Conservation (phyloP, 2,888 invertebrate species). For the Ditula angustiorana region DNA sequence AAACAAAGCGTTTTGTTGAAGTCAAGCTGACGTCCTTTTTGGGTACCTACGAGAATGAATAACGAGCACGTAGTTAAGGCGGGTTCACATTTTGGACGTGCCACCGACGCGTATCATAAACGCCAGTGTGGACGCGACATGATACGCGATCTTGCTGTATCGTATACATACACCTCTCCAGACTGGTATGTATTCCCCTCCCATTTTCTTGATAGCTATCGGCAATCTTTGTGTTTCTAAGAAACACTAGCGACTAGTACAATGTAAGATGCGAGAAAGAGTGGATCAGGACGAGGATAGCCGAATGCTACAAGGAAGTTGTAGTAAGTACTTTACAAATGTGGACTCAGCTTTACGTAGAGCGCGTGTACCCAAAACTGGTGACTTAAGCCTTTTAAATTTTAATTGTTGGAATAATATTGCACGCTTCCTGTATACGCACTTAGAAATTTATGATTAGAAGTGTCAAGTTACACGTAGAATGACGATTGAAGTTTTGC, state of each 20-base stretch:
- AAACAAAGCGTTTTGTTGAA: slow-evolving; percentile 34
- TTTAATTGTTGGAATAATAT: slow-evolving; percentile 17
- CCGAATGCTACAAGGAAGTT: too few species aligned
- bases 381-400: slow-evolving; percentile 7
- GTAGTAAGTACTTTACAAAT: too few species aligned
- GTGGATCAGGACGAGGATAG: too few species aligned
- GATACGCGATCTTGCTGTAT: not conserved
- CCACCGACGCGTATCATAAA: not conserved
- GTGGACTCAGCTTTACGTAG: not conserved
- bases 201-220: too few species aligned
- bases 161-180: too few species aligned
- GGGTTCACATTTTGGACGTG: not conserved
- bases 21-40: slow-evolving; percentile 7
- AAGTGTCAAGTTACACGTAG: slow-evolving; percentile 19
- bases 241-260: too few species aligned
- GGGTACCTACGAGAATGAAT: slow-evolving; percentile 3
- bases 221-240: too few species aligned
- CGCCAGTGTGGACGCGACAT: not conserved
- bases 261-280: too few species aligned
- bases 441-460: slow-evolving; percentile 35
- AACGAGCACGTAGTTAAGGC: slow-evolving; percentile 3
- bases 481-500: slow-evolving; percentile 28
- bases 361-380: not conserved
- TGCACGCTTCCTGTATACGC: slow-evolving; percentile 34
- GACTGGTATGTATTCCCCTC: too few species aligned